phyloP scores from a whole-genome alignment of 2,888 invertebrate genomes.

The Eupithecia abbreviata region DNA sequence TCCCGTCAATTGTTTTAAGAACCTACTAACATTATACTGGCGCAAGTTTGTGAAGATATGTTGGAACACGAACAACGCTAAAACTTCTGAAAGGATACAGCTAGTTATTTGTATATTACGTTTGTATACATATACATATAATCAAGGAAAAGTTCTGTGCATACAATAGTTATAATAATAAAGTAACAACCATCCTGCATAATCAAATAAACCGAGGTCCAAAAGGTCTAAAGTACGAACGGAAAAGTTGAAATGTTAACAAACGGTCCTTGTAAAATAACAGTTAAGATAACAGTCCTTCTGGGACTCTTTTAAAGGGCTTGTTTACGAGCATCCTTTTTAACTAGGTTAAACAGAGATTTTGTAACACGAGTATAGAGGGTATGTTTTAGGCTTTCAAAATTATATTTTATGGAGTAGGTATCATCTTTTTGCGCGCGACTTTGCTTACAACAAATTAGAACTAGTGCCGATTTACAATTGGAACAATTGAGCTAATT shows the following conservation, averaged over 20 bases:
- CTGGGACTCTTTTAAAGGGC: constrained; percentile 13
- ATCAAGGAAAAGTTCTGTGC: not conserved
- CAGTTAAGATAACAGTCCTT: constrained; percentile 17
- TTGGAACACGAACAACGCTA: not conserved
- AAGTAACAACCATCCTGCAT: not conserved
- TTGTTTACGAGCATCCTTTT: constrained; percentile 25
- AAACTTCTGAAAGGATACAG: not conserved
- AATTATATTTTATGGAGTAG: not conserved
- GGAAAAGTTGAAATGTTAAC: constrained; percentile 15
- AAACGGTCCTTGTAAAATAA: constrained; percentile 26
- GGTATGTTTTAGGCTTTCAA: constrained; percentile 1
- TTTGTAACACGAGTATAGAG: constrained; percentile 20
- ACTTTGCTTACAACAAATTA: no score
- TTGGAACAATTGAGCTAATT: no score
- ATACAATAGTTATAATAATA: not conserved
- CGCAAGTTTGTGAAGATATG: not conserved
- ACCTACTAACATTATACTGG: not conserved
- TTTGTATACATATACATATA: no score
- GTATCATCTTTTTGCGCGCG: not conserved
- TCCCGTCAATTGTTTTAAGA: not conserved
- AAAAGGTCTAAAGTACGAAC: not conserved
- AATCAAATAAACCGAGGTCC: not conserved
- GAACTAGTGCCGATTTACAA: no score
- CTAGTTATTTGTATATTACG: not conserved
- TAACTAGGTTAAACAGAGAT: constrained; percentile 30